Conservation (phyloP, 1,140 invertebrate species). For the Zelostemma sp. region DNA sequence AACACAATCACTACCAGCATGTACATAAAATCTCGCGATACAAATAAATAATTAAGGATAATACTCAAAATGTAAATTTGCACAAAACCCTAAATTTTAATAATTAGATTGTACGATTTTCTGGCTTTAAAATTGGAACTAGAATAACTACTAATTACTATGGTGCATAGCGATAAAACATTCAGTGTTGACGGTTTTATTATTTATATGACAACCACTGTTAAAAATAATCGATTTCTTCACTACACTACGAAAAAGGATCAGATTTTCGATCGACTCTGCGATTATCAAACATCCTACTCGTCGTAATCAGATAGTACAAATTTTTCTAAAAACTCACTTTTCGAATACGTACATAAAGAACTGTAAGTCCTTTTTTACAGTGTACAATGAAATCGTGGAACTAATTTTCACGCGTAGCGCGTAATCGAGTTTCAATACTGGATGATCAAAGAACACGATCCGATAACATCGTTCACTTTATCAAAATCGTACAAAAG, state of each 20-base stretch:
- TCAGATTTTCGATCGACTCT: neutral
- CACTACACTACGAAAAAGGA: too few species aligned
- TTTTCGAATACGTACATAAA: too few species aligned
- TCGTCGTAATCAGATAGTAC: too few species aligned
- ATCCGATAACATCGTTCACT: too few species aligned
- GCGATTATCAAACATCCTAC: too few species aligned
- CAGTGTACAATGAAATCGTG: too few species aligned
- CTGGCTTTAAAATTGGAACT: neutral
- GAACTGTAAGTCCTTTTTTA: neutral
- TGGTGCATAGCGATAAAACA: constrained; percentile 17
- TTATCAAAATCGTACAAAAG: too few species aligned
- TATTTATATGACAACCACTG: constrained; percentile 19
- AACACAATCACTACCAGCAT: neutral
- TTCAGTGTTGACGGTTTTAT: constrained; percentile 27
- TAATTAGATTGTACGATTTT: constrained; percentile 5
- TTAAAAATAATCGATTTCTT: constrained; percentile 9
- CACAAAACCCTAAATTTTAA: constrained; percentile 16
- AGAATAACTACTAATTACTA: constrained; percentile 22
- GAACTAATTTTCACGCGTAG: too few species aligned
- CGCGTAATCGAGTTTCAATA: too few species aligned
- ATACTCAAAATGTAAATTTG: constrained; percentile 29
- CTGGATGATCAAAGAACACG: too few species aligned
- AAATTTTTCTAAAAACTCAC: too few species aligned
- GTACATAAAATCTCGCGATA: constrained; percentile 3
- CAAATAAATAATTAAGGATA: constrained; percentile 29